Conservation (phyloP, 2,113 vertebrate genomes). For the Eublepharis macularius region DNA sequence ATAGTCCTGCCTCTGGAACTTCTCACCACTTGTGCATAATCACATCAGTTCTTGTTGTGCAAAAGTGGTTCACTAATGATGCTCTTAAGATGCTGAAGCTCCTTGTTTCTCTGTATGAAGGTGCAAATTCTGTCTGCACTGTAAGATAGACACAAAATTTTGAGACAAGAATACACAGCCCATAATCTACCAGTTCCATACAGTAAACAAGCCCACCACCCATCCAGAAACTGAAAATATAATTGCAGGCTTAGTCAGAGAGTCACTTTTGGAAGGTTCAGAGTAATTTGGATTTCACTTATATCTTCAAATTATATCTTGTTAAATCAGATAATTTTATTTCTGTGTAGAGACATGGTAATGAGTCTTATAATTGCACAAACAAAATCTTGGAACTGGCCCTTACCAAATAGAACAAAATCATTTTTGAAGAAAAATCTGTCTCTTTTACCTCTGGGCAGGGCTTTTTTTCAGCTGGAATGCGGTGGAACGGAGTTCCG, state of each 20-base stretch:
- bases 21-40: too few species aligned
- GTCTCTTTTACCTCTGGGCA: background rate
- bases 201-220: background rate
- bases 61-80: too few species aligned
- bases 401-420: background rate
- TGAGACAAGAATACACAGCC: background rate
- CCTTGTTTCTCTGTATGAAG: background rate
- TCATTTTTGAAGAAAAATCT: background rate
- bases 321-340: background rate
- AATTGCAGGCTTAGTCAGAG: background rate
- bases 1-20: too few species aligned
- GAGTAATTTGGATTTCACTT: background rate
- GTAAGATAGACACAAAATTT: too few species aligned
- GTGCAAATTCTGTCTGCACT: background rate
- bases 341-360: background rate
- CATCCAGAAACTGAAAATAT: background rate
- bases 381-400: background rate
- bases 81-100: background rate
- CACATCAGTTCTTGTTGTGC: background rate
- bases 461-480: too few species aligned
- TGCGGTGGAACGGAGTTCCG: too few species aligned
- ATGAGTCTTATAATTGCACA: background rate
- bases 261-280: background rate
- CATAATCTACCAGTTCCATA: background rate
- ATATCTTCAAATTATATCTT: background rate